These are phyloP conservation scores for Tachina grossa DNA, from an alignment of 2,888 invertebrate genomes.

Conservation along the genomic window DNA sequence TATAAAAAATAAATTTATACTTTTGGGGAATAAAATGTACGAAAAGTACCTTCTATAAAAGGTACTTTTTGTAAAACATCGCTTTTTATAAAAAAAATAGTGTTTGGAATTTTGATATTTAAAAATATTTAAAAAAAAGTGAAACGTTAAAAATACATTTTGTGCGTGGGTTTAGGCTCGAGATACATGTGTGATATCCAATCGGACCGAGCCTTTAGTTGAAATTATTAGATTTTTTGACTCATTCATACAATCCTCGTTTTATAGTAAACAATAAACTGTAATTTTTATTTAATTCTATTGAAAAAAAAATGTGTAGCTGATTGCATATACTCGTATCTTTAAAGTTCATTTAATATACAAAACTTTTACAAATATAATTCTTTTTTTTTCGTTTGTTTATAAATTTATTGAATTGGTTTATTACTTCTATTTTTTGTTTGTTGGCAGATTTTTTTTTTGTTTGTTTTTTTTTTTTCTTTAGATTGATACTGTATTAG, in stretches of 20 bases:
- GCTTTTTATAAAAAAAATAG: too few relatives aligned
- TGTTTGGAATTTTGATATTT: too few relatives aligned
- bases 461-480: constrained; percentile 5
- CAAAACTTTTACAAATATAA: constrained; percentile 57
- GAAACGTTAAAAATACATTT: too few relatives aligned
- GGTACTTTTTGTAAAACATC: too few relatives aligned
- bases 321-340: not conserved
- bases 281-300: constrained; percentile 9
- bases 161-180: too few relatives aligned
- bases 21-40: too few relatives aligned
- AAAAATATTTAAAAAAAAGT: too few relatives aligned
- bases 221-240: not conserved
- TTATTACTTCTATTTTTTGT: constrained; percentile 52
- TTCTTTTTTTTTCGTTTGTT: constrained; percentile 14
- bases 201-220: not conserved
- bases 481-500: constrained; percentile 56
- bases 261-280: not conserved
- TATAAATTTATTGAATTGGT: constrained; percentile 64
- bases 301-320: not conserved
- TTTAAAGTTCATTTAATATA: constrained; percentile 60
- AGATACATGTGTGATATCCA: too few relatives aligned
- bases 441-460: constrained; percentile 10
- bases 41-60: too few relatives aligned
- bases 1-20: too few relatives aligned
- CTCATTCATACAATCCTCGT: constrained; percentile 5